Percentiles rank a stretch among this genome's conserved stretches.
These are phyloP conservation scores for Sphenodon punctatus DNA, from an alignment of 2,797 vertebrate species.

Conservation along the genomic window DNA sequence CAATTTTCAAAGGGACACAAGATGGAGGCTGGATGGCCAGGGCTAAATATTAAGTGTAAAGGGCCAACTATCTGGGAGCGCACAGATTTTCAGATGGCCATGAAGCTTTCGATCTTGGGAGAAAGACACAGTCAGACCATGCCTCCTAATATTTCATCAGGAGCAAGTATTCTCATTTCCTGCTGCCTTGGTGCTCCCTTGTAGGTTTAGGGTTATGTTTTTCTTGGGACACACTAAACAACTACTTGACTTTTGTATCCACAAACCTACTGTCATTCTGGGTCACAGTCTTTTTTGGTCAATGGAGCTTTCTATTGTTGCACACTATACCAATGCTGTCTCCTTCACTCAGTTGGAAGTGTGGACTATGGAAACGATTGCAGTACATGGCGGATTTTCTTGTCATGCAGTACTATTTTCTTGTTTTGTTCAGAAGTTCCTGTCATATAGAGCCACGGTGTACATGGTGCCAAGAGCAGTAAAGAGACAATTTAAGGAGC, in stretches of 20 bases:
- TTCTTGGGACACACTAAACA: not conserved
- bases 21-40: not conserved
- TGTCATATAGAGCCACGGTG: not conserved
- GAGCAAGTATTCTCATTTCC: not conserved
- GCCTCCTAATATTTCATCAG: not conserved
- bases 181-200: not conserved
- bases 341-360: not conserved
- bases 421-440: not conserved
- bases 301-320: not conserved
- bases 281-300: not conserved
- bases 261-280: fast-evolving
- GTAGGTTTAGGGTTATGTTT: not conserved
- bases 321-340: not conserved
- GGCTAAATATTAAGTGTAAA: not conserved
- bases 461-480: not conserved
- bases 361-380: not conserved
- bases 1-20: not conserved
- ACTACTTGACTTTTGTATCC: not conserved
- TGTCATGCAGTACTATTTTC: conserved; percentile 4
- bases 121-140: not conserved
- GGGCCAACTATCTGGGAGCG: too few relatives aligned
- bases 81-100: too few relatives aligned
- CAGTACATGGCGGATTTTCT: too few relatives aligned
- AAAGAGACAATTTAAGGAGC: conserved; percentile 34
- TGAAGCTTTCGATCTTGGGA: not conserved